These are phyloP conservation scores for Stictonetta naevosa DNA, from an alignment of 2,113 vertebrate species.

Conservation along the genomic window DNA sequence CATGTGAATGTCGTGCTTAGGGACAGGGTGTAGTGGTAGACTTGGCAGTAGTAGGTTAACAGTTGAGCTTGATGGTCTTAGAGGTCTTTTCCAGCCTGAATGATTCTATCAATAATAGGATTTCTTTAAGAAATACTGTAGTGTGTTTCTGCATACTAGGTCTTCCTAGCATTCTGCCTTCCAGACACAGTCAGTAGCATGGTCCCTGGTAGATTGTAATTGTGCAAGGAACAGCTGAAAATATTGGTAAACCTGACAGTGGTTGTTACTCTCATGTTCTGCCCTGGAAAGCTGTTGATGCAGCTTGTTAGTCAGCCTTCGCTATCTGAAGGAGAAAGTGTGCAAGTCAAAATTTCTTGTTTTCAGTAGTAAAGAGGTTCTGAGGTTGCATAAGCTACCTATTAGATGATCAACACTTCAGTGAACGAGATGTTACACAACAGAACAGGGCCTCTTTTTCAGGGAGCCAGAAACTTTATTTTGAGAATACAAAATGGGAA, in stretches of 20 bases:
- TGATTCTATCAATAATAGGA: not conserved
- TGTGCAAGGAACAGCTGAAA: not conserved
- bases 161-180: not conserved
- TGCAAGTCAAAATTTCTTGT: not conserved
- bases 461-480: not conserved
- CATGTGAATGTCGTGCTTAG: too few species aligned
- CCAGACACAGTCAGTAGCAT: not conserved
- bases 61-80: too few species aligned
- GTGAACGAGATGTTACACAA: not conserved
- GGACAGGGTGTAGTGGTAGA: too few species aligned
- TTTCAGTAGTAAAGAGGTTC: not conserved
- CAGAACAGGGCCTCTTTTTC: not conserved
- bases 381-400: not conserved
- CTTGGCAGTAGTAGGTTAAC: too few species aligned
- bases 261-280: not conserved
- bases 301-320: not conserved
- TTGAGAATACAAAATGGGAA: not conserved
- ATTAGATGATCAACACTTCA: not conserved
- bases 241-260: not conserved
- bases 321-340: not conserved
- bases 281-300: not conserved
- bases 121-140: not conserved
- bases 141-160: not conserved
- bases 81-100: too few species aligned
- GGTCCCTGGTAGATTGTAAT: not conserved